Percentiles rank a stretch among this genome's conserved stretches.
phyloP scores from a whole-genome alignment of 2,888 invertebrate genomes.

The Aquatica leii region DNA sequence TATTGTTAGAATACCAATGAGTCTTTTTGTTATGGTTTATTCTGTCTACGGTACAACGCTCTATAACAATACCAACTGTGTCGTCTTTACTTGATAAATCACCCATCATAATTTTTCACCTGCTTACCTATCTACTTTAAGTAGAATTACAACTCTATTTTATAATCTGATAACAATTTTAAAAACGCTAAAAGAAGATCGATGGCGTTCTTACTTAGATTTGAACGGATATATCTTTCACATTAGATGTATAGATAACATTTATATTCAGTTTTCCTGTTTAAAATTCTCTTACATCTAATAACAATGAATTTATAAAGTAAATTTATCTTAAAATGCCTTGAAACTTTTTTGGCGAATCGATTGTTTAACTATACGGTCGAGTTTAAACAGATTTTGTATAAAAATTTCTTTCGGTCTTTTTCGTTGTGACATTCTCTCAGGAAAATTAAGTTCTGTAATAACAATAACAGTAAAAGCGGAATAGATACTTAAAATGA shows the following conservation, averaged over 20 bases:
- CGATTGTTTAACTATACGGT: neutral
- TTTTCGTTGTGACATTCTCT: neutral
- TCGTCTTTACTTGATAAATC: slow-evolving; percentile 30
- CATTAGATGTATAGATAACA: neutral
- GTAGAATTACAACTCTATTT: slow-evolving; percentile 12
- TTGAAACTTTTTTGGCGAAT: neutral
- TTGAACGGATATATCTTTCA: neutral
- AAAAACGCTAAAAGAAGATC: slow-evolving; percentile 29
- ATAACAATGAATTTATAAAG: neutral
- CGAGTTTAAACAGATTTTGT: neutral
- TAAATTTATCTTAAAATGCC: neutral
- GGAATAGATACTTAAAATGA: neutral
- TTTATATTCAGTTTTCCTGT: neutral
- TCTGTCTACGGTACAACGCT: too few relatives aligned
- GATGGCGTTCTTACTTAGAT: slow-evolving; percentile 34
- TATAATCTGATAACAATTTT: slow-evolving; percentile 27
- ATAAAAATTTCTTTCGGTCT: slow-evolving; percentile 1
- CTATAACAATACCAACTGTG: too few relatives aligned
- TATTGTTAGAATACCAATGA: slow-evolving; percentile 21
- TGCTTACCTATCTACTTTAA: slow-evolving; percentile 32
- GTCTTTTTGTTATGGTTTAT: too few relatives aligned
- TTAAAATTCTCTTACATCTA: neutral
- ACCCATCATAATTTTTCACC: slow-evolving; percentile 36
- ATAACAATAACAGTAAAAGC: slow-evolving; percentile 8
- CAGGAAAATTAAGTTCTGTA: slow-evolving; percentile 14